phyloP scores from a whole-genome alignment of 2,113 vertebrate genomes.

The Caretta caretta region DNA sequence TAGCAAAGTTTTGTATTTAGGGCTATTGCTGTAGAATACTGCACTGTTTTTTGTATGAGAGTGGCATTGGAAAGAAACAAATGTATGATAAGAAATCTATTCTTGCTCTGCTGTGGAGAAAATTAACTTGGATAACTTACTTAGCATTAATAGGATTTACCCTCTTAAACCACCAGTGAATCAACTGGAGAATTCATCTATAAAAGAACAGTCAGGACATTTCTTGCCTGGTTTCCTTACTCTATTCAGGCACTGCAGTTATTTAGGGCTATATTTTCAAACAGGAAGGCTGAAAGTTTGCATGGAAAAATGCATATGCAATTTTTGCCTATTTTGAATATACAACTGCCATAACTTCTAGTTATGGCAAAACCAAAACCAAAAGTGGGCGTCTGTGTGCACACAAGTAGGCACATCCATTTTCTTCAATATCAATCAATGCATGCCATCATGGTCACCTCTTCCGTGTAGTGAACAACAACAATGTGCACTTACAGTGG shows the following conservation, averaged over 20 bases:
- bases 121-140: not conserved
- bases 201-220: not conserved
- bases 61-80: not conserved
- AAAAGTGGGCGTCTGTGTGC: not conserved
- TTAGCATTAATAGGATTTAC: not conserved
- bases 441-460: not conserved
- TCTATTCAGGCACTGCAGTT: not conserved
- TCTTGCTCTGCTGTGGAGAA: not conserved
- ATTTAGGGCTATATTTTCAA: slow-evolving; percentile 14
- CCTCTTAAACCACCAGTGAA: not conserved
- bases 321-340: not conserved
- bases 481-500: not conserved
- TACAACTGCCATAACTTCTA: slow-evolving; percentile 1
- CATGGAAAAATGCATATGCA: not conserved
- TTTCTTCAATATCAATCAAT: slow-evolving; percentile 24
- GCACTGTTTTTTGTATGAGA: not conserved
- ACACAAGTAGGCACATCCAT: slow-evolving; percentile 36
- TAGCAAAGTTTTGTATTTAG: not conserved
- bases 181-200: not conserved
- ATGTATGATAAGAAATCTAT: not conserved
- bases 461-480: not conserved
- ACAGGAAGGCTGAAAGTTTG: slow-evolving; percentile 7
- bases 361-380: not conserved
- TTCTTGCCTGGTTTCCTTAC: not conserved
- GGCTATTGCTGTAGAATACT: not conserved